Percentiles rank a stretch among this genome's conserved stretches.
Conservation (phyloP, 2,113 vertebrate genomes). For the Trogon melanurus region DNA sequence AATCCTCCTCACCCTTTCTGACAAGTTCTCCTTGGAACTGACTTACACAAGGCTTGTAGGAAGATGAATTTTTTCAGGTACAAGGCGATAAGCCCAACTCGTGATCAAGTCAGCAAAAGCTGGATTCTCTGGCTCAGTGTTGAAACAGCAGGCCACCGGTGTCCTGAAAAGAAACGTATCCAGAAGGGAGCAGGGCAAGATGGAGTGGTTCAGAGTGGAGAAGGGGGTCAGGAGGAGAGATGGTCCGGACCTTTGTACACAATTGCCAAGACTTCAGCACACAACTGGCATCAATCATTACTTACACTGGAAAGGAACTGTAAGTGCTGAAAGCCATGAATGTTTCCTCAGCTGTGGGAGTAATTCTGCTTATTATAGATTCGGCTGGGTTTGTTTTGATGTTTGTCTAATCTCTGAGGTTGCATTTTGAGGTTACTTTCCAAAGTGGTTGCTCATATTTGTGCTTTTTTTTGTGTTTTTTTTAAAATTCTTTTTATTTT, state of each 20-base stretch:
- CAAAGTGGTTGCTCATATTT: neutral
- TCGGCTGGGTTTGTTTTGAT: neutral
- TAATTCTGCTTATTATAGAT: neutral
- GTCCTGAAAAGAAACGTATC: neutral
- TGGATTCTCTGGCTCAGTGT: neutral
- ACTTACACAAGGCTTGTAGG: neutral
- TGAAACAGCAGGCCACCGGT: neutral
- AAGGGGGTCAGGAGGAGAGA: neutral
- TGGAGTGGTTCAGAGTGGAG: neutral
- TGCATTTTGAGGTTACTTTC: neutral
- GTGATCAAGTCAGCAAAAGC: slow-evolving; percentile 25
- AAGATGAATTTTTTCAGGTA: slow-evolving; percentile 4
- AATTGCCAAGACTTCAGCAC: too few species aligned
- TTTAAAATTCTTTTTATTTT: neutral
- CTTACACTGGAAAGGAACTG: neutral
- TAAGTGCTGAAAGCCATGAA: neutral
- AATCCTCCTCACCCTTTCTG: neutral
- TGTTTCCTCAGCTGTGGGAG: neutral
- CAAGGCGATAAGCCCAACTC: neutral
- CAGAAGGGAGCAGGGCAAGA: neutral
- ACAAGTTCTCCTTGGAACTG: neutral
- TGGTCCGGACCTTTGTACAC: neutral
- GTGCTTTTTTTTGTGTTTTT: neutral
- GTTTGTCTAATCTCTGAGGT: neutral
- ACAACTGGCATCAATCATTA: accelerated